A percentile compares a stretch with the other conserved stretches of the same genome.
These are phyloP conservation scores for Achatina immaculata DNA, from an alignment of 1,140 invertebrate genomes.

Conservation along the genomic window DNA sequence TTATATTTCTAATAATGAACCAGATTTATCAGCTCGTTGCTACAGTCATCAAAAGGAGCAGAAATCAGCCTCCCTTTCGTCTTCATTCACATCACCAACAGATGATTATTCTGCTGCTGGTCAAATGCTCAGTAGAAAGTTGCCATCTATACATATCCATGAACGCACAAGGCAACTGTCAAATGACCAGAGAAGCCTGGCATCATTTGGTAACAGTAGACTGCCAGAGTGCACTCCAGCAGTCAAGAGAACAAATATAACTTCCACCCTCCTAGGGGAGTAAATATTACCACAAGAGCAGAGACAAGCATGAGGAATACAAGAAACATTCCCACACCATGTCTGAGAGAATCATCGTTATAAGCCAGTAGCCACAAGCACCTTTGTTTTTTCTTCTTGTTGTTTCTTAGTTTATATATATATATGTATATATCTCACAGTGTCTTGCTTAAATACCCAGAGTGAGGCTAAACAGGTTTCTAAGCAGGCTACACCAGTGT, in stretches of 20 bases:
- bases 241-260: neutral
- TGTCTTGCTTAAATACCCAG: too few relatives aligned
- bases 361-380: too few relatives aligned
- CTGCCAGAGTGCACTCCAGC: neutral
- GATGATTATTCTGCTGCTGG: conserved; percentile 18
- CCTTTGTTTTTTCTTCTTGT: too few relatives aligned
- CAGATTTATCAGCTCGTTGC: conserved; percentile 13
- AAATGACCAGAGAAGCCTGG: neutral
- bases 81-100: conserved; percentile 1
- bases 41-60: conserved; percentile 1
- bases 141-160: neutral
- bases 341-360: conserved; percentile 59
- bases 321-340: conserved; percentile 44
- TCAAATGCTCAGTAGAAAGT: neutral
- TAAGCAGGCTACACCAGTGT: too few relatives aligned
- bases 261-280: conserved; percentile 8
- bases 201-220: neutral
- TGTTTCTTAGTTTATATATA: too few relatives aligned
- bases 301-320: neutral
- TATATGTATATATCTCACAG: too few relatives aligned
- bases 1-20: conserved; percentile 11
- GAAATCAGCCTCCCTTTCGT: neutral
- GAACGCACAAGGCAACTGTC: neutral
- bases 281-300: neutral
- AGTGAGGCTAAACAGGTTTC: too few relatives aligned